Percentiles rank a stretch among this genome's conserved stretches.
phyloP scores from a whole-genome alignment of 2,113 vertebrate genomes.

The Nyctereutes procyonoides region DNA sequence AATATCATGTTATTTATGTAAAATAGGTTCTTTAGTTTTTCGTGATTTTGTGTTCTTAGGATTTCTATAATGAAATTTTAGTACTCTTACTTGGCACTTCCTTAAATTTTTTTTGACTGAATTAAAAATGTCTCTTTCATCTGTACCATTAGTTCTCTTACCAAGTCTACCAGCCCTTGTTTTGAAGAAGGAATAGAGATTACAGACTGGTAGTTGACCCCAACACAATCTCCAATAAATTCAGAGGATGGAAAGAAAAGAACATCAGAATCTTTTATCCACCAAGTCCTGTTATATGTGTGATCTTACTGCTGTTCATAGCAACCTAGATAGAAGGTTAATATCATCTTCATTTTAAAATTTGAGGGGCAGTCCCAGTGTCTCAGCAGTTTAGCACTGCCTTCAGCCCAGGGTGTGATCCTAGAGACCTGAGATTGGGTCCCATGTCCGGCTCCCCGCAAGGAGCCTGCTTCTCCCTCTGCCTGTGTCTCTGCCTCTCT shows the following conservation, averaged over 20 bases:
- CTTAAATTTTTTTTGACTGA: not conserved
- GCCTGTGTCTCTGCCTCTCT: no score
- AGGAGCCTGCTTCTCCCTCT: no score
- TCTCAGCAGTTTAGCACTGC: no score
- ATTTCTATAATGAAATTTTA: not conserved
- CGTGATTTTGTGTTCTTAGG: not conserved
- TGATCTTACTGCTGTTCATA: not conserved
- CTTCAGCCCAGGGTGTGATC: no score
- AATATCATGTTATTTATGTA: not conserved
- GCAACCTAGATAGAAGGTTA: not conserved
- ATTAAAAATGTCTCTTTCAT: slow-evolving; percentile 21
- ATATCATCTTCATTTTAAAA: not conserved
- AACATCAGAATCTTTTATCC: not conserved
- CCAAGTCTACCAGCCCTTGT: not conserved
- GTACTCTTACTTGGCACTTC: not conserved
- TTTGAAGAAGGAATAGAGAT: not conserved
- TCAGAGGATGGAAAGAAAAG: not conserved
- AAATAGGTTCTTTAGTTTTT: not conserved
- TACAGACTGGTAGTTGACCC: not conserved
- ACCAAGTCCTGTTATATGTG: not conserved
- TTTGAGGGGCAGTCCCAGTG: not conserved
- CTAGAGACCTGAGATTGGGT: no score
- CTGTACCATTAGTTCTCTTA: not conserved
- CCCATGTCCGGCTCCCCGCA: no score
- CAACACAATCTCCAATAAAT: not conserved